phyloP scores from a whole-genome alignment of 2,113 vertebrate species.

The Perca flavescens region DNA sequence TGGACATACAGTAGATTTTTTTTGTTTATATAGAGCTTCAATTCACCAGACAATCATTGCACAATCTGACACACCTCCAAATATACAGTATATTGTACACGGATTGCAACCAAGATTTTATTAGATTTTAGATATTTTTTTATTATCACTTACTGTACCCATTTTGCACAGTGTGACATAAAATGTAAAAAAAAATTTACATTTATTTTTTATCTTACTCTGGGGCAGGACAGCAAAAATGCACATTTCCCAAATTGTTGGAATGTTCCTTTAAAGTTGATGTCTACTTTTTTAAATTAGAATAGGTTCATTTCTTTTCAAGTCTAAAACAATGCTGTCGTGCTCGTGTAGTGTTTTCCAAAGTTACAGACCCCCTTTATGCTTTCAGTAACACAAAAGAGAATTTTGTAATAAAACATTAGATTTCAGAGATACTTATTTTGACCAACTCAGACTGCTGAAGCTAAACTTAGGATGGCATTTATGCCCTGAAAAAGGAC shows the following conservation, averaged over 20 bases:
- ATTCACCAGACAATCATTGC: too few species aligned
- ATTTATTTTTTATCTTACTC: neutral
- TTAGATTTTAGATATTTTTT: neutral
- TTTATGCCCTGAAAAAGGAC: neutral
- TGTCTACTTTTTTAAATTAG: too few species aligned
- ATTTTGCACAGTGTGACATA: neutral
- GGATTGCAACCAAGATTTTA: neutral
- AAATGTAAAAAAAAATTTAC: too few species aligned
- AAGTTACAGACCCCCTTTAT: too few species aligned
- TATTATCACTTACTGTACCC: neutral
- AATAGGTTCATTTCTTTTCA: neutral
- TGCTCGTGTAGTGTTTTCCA: too few species aligned
- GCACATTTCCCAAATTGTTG: neutral
- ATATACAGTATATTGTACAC: neutral
- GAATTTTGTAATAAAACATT: too few species aligned
- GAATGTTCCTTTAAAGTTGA: neutral
- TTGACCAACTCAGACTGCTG: neutral
- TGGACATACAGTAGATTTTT: too few species aligned
- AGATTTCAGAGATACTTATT: neutral
- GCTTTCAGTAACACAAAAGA: too few species aligned
- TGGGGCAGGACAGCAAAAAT: neutral
- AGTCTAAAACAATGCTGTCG: neutral
- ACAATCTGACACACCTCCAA: too few species aligned
- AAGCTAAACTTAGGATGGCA: neutral
- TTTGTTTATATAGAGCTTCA: too few species aligned